Evolutionary conservation across 2,888 invertebrate genomes (phyloP), one percentile per base, ranked within the genome.

Genomic region (Syrphus vitripennis): DNA sequence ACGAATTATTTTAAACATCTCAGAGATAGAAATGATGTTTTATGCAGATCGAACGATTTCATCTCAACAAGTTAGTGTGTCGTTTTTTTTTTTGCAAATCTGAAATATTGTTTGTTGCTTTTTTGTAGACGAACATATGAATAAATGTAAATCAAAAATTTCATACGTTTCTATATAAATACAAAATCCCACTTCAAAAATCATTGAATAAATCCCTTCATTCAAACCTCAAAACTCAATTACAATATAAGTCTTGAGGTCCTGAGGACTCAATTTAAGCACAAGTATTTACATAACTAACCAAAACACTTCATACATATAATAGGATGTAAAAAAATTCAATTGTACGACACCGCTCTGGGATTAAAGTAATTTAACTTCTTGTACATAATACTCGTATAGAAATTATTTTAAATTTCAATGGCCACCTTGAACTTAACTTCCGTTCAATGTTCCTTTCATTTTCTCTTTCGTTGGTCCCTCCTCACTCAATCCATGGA

Each of bases 321-420:
- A 65, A 65, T 65, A 45, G 45, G 31, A 65, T 31, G 48, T 61
- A 10, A 48, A 65, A 65, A 65, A 45, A 48, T 65, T 48, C 63
- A 42, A 40, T 63, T 42, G 24, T 16, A 31, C 12, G 42, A 4
- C n/a, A 34, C 19, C 48, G 50, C n/a, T 50, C 34, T 21, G 45
- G 65, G 42, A 63, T 63, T 42, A 42, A 63, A 42, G 26, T 63
- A 29, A 31, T 45, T 48, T 48, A 65, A 65, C 65, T 65, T 65
- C 31, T 45, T 45, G 19, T 65, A 12, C 34, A 26, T 45, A 9
- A 50, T 50, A n/a, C n/a, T n/a, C n/a, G 24, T 50, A 26, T 26
- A 26, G 14, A 21, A 3, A 24, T 5, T 45, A 29, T 65, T 31
- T 7, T 19, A 65, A 31, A 21, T 65, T 65, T 40, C 65, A 65